Conservation (phyloP, 2,797 vertebrate genomes). For the Oryzias dopingdopingensis region DNA sequence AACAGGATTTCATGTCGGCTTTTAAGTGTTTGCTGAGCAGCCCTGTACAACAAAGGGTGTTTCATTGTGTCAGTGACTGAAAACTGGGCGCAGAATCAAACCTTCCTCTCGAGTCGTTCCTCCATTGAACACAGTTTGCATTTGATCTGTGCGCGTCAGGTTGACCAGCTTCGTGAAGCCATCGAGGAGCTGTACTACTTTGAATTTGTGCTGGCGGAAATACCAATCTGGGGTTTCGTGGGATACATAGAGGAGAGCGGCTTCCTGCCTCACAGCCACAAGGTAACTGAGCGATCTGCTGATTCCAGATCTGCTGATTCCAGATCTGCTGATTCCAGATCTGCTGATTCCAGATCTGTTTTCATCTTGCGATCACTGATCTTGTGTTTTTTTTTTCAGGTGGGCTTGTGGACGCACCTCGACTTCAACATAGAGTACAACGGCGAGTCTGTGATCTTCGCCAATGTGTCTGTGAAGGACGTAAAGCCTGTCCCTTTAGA, state of each 20-base stretch:
- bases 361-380: not conserved
- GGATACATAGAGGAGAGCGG: slow-evolving; percentile 94
- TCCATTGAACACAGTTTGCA: not conserved
- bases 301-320: not conserved
- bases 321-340: not conserved
- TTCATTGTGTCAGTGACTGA: not conserved
- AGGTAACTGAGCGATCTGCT: slow-evolving; percentile 60
- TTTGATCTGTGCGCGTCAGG: slow-evolving; percentile 60
- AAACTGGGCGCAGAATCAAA: not conserved
- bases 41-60: not conserved
- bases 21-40: too few relatives aligned
- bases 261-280: slow-evolving; percentile 92
- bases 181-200: slow-evolving; percentile 94
- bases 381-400: slow-evolving; percentile 46
- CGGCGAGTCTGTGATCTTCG: slow-evolving; percentile 85
- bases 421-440: slow-evolving; percentile 94
- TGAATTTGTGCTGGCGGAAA: slow-evolving; percentile 91
- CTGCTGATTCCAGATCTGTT: not conserved
- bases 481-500: slow-evolving; percentile 89
- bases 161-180: slow-evolving; percentile 87
- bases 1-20: too few relatives aligned
- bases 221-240: slow-evolving; percentile 91
- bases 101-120: not conserved
- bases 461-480: slow-evolving; percentile 89
- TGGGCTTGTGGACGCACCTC: slow-evolving; percentile 90